Conservation (phyloP, 2,797 vertebrate genomes). For the Clarias platycephalus region DNA sequence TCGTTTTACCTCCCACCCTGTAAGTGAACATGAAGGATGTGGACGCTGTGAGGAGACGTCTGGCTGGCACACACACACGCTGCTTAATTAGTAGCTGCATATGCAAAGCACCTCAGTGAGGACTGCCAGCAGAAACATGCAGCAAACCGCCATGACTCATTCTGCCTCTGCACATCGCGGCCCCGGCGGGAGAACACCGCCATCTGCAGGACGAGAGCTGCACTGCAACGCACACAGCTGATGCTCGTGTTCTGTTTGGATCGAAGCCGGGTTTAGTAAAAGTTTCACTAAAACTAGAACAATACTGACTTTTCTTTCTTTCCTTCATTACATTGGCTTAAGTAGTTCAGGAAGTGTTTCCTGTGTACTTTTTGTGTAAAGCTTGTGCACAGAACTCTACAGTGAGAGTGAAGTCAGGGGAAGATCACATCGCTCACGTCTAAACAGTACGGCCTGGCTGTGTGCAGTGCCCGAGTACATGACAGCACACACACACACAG, state of each 20-base stretch:
- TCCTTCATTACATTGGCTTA: no score
- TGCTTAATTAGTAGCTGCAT: slow-evolving; percentile 54
- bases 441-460: no score
- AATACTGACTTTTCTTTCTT: no score
- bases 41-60: slow-evolving; percentile 37
- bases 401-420: no score
- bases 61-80: slow-evolving; percentile 41
- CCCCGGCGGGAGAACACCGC: slow-evolving; percentile 39
- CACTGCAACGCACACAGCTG: not conserved
- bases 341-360: no score
- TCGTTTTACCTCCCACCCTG: not conserved
- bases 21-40: slow-evolving; percentile 38
- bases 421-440: no score
- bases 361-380: no score
- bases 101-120: slow-evolving; percentile 44
- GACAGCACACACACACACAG: no score
- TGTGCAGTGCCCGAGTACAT: no score
- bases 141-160: slow-evolving; percentile 53
- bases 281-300: not conserved
- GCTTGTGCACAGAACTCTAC: no score
- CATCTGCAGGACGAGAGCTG: slow-evolving; percentile 40
- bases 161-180: slow-evolving; percentile 17
- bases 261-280: not conserved
- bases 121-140: slow-evolving; percentile 44
- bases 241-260: not conserved